Base-by-base conservation (phyloP, 2,888 invertebrate genomes). In the Esperia sulphurella region DNA sequence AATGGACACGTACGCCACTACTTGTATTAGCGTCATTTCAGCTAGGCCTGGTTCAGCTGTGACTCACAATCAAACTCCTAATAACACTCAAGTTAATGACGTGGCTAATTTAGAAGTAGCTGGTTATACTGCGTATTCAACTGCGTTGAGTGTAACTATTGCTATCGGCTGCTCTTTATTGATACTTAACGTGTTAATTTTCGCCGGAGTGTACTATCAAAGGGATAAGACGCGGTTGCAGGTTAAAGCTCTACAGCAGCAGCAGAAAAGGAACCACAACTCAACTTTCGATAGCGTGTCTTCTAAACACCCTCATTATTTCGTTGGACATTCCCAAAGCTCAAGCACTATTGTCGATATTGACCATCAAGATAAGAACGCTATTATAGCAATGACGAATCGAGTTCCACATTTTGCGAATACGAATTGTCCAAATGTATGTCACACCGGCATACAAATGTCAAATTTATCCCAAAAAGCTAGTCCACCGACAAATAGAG, bases 261-360 rank as follows among this genome's bases (percentile, higher is more conserved):
- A 95, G 68, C 90, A 90, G 61, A 95, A 95, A 71, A 89, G 94
- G 43, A 88, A 83, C 56, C 87, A 90, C 58, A 90, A 88, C 54
- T 76, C 87, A n/a, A 89, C 87, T 0, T 90, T 90, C 49, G 90
- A 90, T 48, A 94, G 91, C 65, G 89, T 92, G 51, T 92, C 92
- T 50, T 86, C 88, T 13, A 95, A 95, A 68, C 95, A 95, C 71
- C 94, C 95, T 14, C 95, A 95, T 78, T 95, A 94, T 70, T 93
- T 94, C 65, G 91, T 94, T 64, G 94, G 94, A 0, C 94, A 94
- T 68, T 93, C 95, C 14, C 95, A 95, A 68, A 94, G 94, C 65
- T 94, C 94, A 31, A 95, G 95, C 74, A 95, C 96, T 33, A 95
- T 96, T 52, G 96, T 96, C 5, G 95, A 96, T 68, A 95, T 96